Percentiles rank a stretch among this genome's conserved stretches.
Evolutionary conservation across 2,888 invertebrate genomes (phyloP).

Genomic region (Cheilosia soror): DNA sequence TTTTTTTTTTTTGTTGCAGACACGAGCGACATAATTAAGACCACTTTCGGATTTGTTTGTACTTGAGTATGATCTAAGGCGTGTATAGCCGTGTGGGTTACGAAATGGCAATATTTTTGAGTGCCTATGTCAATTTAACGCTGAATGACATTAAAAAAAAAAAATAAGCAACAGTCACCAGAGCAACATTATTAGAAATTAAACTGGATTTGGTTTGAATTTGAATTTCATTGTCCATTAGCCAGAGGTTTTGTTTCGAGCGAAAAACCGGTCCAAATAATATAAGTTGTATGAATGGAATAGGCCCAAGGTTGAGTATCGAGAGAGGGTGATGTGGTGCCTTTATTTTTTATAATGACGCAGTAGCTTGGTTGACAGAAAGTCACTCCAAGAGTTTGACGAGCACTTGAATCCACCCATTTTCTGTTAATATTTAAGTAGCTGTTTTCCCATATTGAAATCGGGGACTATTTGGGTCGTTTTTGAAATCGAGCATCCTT

Average conservation of each 20-base stretch:
- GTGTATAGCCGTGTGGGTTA: not conserved
- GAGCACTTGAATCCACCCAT: too few relatives aligned
- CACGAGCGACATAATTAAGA: constrained; percentile 14
- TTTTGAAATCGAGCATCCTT: too few relatives aligned
- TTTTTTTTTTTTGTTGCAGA: not conserved
- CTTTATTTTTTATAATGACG: too few relatives aligned
- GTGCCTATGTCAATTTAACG: not conserved
- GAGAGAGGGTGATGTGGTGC: too few relatives aligned
- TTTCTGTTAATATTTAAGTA: too few relatives aligned
- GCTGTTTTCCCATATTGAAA: too few relatives aligned
- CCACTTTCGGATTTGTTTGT: constrained; percentile 30
- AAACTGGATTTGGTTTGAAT: not conserved
- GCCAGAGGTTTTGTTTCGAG: not conserved
- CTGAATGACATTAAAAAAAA: not conserved
- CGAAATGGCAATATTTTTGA: constrained; percentile 12
- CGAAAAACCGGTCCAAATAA: too few relatives aligned
- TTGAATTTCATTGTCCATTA: not conserved
- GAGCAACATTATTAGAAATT: not conserved
- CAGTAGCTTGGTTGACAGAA: too few relatives aligned
- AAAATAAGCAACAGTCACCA: not conserved
- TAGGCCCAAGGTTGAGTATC: too few relatives aligned
- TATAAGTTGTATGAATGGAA: too few relatives aligned
- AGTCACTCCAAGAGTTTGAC: too few relatives aligned
- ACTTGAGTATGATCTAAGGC: constrained; percentile 12
- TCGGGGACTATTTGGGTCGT: too few relatives aligned